A percentile compares a stretch with the other conserved stretches of the same genome.
Conservation (phyloP, 2,113 vertebrate genomes). For the Cololabis saira region DNA sequence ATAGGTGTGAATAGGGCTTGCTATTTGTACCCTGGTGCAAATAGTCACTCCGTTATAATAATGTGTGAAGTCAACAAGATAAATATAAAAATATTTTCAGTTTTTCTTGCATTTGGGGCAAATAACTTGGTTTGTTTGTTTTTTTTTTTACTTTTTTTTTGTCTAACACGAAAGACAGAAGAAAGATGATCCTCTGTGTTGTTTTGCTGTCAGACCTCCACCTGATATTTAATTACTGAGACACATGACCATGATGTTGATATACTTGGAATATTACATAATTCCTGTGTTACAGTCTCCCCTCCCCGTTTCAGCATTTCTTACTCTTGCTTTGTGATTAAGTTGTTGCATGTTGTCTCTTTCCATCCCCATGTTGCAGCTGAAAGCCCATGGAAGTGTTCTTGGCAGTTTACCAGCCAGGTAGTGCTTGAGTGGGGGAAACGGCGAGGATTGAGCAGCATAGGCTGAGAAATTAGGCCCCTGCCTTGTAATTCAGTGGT, state of each 20-base stretch:
- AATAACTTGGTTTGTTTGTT: too few species aligned
- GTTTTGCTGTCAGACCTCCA: not conserved
- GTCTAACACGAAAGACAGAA: not conserved
- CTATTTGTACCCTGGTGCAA: too few species aligned
- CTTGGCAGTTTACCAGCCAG: constrained; percentile 46
- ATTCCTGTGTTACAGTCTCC: not conserved
- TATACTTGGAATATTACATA: not conserved
- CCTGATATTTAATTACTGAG: not conserved
- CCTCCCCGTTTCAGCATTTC: constrained; percentile 12
- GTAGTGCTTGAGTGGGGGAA: constrained; percentile 68
- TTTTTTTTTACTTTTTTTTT: not conserved
- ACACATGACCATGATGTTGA: not conserved
- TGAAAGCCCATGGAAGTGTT: constrained; percentile 55
- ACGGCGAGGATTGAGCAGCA: constrained; percentile 59
- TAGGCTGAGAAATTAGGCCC: constrained; percentile 77
- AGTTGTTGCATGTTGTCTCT: constrained; percentile 64
- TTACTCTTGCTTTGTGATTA: constrained; percentile 57
- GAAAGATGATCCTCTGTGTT: not conserved
- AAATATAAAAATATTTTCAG: too few species aligned
- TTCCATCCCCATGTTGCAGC: constrained; percentile 55
- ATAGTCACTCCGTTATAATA: too few species aligned
- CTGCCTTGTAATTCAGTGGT: constrained; percentile 75
- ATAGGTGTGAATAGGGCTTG: too few species aligned
- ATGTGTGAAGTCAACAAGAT: too few species aligned
- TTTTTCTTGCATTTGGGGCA: too few species aligned